Evolutionary conservation across 2,888 invertebrate species (phyloP).

Genomic region (Criorhina ranunculi): DNA sequence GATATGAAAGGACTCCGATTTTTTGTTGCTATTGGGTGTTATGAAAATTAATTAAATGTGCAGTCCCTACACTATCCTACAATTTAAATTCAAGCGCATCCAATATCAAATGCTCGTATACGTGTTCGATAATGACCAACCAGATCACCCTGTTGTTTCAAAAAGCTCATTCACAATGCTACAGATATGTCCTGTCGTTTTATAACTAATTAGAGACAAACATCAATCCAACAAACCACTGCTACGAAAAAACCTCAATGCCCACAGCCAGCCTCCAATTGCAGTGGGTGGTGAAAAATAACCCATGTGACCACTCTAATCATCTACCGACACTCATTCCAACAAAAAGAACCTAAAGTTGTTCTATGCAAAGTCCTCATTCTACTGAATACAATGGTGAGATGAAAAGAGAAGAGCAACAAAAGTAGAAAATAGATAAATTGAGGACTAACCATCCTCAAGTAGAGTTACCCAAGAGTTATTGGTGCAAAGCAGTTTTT

Average conservation of each 20-base stretch:
- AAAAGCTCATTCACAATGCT: neutral
- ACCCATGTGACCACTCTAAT: constrained; percentile 6
- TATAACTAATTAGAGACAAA: constrained; percentile 24
- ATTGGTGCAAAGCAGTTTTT: constrained; percentile 12
- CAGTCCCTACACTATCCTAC: too few relatives aligned
- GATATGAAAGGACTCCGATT: too few relatives aligned
- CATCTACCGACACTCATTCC: constrained; percentile 1
- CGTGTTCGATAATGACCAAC: neutral
- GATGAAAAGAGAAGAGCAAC: neutral
- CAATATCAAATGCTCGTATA: neutral
- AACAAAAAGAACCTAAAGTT: constrained; percentile 6
- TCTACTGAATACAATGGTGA: neutral
- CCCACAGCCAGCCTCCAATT: constrained; percentile 2
- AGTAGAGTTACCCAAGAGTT: neutral
- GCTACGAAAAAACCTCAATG: neutral
- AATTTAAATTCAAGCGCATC: neutral
- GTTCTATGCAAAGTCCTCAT: neutral
- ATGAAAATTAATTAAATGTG: too few relatives aligned
- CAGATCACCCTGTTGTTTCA: neutral
- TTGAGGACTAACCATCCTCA: constrained; percentile 19
- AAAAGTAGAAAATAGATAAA: constrained; percentile 29
- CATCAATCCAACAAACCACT: constrained; percentile 1
- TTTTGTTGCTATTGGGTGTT: too few relatives aligned
- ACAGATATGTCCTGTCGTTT: neutral
- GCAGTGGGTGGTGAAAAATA: neutral